Evolutionary conservation across 1,140 invertebrate species (phyloP).

Genomic region (Papilio machaon): DNA sequence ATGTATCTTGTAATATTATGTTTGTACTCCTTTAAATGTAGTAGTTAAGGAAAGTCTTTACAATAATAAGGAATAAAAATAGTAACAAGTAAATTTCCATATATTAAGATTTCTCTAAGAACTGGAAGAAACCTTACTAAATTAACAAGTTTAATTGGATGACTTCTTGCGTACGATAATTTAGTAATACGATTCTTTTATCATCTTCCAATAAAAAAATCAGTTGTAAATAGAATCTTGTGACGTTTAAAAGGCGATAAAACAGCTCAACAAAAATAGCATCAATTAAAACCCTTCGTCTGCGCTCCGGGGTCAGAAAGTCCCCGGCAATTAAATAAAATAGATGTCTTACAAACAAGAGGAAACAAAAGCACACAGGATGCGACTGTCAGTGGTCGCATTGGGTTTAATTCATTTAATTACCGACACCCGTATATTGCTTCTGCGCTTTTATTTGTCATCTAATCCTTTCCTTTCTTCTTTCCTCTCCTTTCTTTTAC

Average conservation of each 20-base stretch:
- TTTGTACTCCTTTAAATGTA: too few relatives aligned
- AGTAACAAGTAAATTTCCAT: too few relatives aligned
- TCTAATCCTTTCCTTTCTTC: too few relatives aligned
- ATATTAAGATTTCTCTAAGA: too few relatives aligned
- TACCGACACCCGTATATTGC: constrained; percentile 43
- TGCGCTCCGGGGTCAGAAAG: constrained; percentile 43
- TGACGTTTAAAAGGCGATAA: neutral
- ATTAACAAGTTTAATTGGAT: too few relatives aligned
- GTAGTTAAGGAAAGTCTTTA: too few relatives aligned
- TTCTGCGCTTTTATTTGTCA: constrained; percentile 27
- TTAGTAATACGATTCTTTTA: too few relatives aligned
- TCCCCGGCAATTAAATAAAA: constrained; percentile 50
- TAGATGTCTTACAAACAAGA: constrained; percentile 48
- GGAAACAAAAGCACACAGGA: constrained; percentile 37
- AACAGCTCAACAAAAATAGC: neutral
- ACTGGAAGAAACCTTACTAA: too few relatives aligned
- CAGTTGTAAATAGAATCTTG: neutral
- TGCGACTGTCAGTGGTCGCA: constrained; percentile 7
- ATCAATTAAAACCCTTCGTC: constrained; percentile 35
- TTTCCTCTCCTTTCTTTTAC: neutral
- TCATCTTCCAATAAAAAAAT: neutral
- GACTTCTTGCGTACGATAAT: too few relatives aligned
- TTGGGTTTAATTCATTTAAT: constrained; percentile 52
- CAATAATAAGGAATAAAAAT: too few relatives aligned
- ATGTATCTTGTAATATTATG: neutral